Conservation (phyloP, 2,888 invertebrate species). For the Sericinus montela region DNA sequence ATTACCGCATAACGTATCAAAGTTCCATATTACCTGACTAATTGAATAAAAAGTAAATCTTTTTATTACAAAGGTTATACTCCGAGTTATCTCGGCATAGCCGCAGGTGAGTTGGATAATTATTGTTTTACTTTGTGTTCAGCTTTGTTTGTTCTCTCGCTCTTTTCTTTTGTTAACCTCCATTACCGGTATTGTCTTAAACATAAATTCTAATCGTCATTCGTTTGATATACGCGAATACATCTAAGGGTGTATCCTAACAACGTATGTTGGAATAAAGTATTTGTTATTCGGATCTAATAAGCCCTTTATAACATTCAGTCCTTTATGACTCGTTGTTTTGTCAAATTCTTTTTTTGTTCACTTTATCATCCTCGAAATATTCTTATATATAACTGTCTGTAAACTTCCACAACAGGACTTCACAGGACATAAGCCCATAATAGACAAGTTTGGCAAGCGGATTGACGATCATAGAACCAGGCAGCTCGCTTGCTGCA, state of each 20-base stretch:
- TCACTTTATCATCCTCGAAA: too few relatives aligned
- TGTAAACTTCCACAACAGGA: too few relatives aligned
- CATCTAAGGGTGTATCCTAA: not conserved
- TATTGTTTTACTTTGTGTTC: constrained; percentile 65
- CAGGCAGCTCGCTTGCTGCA: too few relatives aligned
- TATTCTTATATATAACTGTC: too few relatives aligned
- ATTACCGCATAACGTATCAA: not conserved
- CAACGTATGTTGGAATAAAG: not conserved
- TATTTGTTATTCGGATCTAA: not conserved
- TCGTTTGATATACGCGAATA: constrained; percentile 12
- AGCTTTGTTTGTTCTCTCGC: constrained; percentile 37
- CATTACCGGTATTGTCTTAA: constrained; percentile 47
- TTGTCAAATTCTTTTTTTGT: too few relatives aligned
- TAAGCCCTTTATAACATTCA: too few relatives aligned
- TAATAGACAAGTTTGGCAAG: too few relatives aligned
- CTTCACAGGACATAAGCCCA: too few relatives aligned
- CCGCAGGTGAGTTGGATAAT: constrained; percentile 53
- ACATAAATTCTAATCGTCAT: constrained; percentile 53
- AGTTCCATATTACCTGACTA: constrained; percentile 28
- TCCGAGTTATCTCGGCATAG: constrained; percentile 33
- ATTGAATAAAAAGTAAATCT: constrained; percentile 53
- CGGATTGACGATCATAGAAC: too few relatives aligned
- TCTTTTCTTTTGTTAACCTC: constrained; percentile 53
- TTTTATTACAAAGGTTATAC: constrained; percentile 45
- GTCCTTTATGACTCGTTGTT: too few relatives aligned